Evolutionary conservation across 2,888 invertebrate genomes (phyloP), one percentile per base, ranked within the genome.

Genomic region (Scaptomyza reducta): DNA sequence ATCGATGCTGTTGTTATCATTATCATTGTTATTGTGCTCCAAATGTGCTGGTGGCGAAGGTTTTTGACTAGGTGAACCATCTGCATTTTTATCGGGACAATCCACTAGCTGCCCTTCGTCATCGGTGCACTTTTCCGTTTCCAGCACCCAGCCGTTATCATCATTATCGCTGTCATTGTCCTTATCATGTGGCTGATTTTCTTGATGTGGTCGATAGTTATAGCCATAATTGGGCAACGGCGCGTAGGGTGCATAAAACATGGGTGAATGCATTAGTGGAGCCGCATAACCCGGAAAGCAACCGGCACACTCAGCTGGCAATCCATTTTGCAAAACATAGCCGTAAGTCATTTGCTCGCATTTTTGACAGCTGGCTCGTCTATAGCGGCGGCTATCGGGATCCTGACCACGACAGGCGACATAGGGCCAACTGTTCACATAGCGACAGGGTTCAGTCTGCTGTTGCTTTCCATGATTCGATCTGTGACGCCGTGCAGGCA

Each of bases 401-500:
- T 22, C 46, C 29, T 33, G 55, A 6, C 3, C 50, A 13, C 11
- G 16, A 18, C 85, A 88, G 3, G 47, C 27, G 0, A 87, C 73
- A 45, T 80, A 90, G 1, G 90, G 90, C 84, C 83, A 90, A 27
- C 11, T 41, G 22, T 64, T 74, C 22, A 64, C 54, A 16, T 78
- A 70, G 6, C 49, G 57, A 13, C 85, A 82, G 3, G 13, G 64
- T 0, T 7, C 13, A 3, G 41, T 6, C 6, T 60, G 61, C 7
- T 59, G 25, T 31, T 47, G 59, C 4, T 16, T 11, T 3, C 9
- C 27, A 6, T 7, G n/a, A 10, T 16, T 72, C 2, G 18, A 38
- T 29, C 53, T 69, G 47, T 51, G 75, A 4, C 56, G 44, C 0
- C 63, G 64, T 5, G 75, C 63, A 5, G 90, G 89, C 33, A 82